These are phyloP conservation scores for Zoanthus solanderi DNA, from an alignment of 92 coral and sea anemone genomes.

Conservation along the genomic window DNA sequence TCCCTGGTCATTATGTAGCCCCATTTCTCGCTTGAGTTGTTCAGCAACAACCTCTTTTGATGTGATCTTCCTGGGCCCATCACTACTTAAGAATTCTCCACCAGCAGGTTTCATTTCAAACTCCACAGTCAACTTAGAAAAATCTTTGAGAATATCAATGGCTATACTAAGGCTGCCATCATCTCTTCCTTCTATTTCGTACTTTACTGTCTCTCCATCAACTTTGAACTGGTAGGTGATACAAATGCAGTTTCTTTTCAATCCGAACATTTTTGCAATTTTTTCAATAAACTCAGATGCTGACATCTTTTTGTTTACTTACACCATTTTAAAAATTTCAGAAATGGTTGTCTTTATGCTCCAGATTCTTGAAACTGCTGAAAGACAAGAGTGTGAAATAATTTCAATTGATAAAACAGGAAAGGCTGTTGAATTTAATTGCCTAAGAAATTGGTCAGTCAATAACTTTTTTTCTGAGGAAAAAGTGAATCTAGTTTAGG, in stretches of 20 bases:
- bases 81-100: neutral
- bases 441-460: too few species aligned
- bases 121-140: neutral
- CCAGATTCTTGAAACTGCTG: conserved; percentile 20
- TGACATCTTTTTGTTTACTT: neutral
- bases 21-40: conserved; percentile 62
- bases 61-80: neutral
- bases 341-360: neutral
- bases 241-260: neutral
- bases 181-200: conserved; percentile 16
- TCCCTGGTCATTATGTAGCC: conserved; percentile 58
- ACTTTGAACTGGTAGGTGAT: conserved; percentile 4
- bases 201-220: conserved; percentile 6
- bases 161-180: neutral
- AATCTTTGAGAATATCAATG: neutral
- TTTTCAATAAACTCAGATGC: neutral
- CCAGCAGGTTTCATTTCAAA: neutral
- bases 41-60: conserved; percentile 53
- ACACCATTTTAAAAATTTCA: neutral
- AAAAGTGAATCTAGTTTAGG: too few species aligned
- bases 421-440: too few species aligned
- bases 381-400: neutral
- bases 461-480: too few species aligned
- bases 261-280: conserved; percentile 1
- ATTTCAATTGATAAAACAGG: too few species aligned